Evolutionary conservation across 2,797 vertebrate species (phyloP).

Genomic region (Bucorvus abyssinicus): DNA sequence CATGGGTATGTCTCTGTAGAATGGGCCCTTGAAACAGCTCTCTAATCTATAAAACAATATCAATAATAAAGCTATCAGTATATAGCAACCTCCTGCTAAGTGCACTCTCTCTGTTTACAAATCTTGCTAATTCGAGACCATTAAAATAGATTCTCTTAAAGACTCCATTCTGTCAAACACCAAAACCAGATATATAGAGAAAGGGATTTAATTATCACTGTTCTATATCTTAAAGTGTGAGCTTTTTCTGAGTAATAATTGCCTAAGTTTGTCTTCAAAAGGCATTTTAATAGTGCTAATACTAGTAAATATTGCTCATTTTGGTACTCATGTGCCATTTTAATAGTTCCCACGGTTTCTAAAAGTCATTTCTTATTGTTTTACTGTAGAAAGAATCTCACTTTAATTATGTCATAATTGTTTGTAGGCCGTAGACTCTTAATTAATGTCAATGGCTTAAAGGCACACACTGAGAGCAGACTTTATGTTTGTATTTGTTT

Average conservation of each 20-base stretch:
- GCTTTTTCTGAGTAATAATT: slow-evolving; percentile 78
- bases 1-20: neutral
- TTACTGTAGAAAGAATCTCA: slow-evolving; percentile 80
- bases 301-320: slow-evolving; percentile 84
- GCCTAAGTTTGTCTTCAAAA: slow-evolving; percentile 82
- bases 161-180: slow-evolving; percentile 76
- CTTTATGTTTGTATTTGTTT: slow-evolving; percentile 73
- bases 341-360: slow-evolving; percentile 78
- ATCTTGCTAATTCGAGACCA: slow-evolving; percentile 76
- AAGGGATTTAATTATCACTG: slow-evolving; percentile 80
- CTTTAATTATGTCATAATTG: slow-evolving; percentile 85
- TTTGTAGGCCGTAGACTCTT: slow-evolving; percentile 82
- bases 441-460: slow-evolving; percentile 80
- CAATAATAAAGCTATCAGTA: slow-evolving; percentile 58
- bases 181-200: slow-evolving; percentile 73
- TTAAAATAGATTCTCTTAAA: slow-evolving; percentile 79
- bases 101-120: slow-evolving; percentile 72
- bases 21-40: neutral
- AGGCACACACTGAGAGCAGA: slow-evolving; percentile 72
- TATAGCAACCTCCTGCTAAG: slow-evolving; percentile 72
- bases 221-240: slow-evolving; percentile 75
- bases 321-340: slow-evolving; percentile 78
- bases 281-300: slow-evolving; percentile 80
- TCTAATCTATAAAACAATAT: slow-evolving; percentile 61
- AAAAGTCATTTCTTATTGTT: slow-evolving; percentile 82